Evolutionary conservation across 2,113 vertebrate species (phyloP), one percentile per base, ranked within the genome.

Genomic region (Chiloscyllium plagiosum): DNA sequence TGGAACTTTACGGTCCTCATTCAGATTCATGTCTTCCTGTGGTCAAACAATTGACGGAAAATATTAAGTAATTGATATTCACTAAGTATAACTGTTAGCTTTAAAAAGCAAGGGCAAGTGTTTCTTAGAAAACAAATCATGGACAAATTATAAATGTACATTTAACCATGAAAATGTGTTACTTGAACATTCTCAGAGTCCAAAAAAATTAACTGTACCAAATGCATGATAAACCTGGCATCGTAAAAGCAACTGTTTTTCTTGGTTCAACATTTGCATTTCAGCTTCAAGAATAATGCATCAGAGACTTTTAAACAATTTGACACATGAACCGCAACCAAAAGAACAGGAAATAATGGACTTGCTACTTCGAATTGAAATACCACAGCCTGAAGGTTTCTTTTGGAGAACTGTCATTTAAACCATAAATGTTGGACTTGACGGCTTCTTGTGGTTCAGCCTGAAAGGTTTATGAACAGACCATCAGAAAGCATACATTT

Each of bases 1-100:
- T 26, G 99, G 99, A 93, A 98, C 98, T 97, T 99, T 99, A 0
- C 98, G 98, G 12, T 99, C 99, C 97, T 99, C 99, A 24, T 99
- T 99, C 96, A 99, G 97, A 97, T 99, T 99, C 99, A 99, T 99
- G 97, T 99, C 99, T 97, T 99, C 99, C 99, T 99, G 96, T 96
- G 96, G 95, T 96, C 13, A 33, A 72, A 96, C 12, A 97, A 95
- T 95, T 50, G 15, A 72, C 3, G 37, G 20, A 29, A 22, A 15
- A 29, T 72, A 95, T 50, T 52, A 72, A 52, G 80, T 37, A 83
- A 83, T 42, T 47, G 19, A 83, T 42, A 24, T 47, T 83, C 17
- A 22, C 19, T 20, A 83, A 20, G 17, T n/a, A 80, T 3, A 37
- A 42, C 1, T 20, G 19, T 19, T 7, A 37, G n/a, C 37, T 42